Evolutionary conservation across 1,140 invertebrate species (phyloP).

Genomic region (Acromyrmex charruanus): DNA sequence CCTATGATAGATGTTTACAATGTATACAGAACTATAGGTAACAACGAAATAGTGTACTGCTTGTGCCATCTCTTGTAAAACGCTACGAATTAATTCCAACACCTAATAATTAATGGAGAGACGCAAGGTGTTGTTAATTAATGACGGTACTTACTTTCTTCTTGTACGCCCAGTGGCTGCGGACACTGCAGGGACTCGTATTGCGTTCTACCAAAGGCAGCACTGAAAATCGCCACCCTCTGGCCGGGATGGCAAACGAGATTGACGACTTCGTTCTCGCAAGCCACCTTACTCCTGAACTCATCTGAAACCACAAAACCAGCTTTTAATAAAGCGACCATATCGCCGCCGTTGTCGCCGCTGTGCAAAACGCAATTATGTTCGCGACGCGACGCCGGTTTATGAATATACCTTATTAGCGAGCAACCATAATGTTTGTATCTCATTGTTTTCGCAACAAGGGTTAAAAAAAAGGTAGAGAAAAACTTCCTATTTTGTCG

Average conservation of each 20-base stretch:
- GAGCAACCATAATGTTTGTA: neutral
- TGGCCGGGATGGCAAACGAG: slow-evolving; percentile 93
- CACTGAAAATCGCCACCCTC: slow-evolving; percentile 95
- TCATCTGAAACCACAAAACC: slow-evolving; percentile 90
- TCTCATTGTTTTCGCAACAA: neutral
- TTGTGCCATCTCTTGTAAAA: too few relatives aligned
- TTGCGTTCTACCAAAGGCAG: slow-evolving; percentile 95
- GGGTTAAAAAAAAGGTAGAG: neutral
- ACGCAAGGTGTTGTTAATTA: slow-evolving; percentile 24
- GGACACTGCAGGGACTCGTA: slow-evolving; percentile 96
- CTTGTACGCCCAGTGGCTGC: slow-evolving; percentile 93
- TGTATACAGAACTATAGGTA: too few relatives aligned
- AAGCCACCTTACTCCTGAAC: slow-evolving; percentile 96
- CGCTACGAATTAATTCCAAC: too few relatives aligned
- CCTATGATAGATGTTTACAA: too few relatives aligned
- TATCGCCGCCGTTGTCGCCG: neutral
- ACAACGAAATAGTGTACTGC: too few relatives aligned
- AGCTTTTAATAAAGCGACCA: slow-evolving; percentile 63
- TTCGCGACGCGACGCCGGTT: neutral
- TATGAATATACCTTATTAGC: slow-evolving; percentile 40
- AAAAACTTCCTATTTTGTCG: neutral
- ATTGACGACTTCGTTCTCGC: slow-evolving; percentile 95
- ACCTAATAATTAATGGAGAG: neutral
- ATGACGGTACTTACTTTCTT: slow-evolving; percentile 92
- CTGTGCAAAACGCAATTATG: slow-evolving; percentile 43